Base-by-base conservation (phyloP, 2,113 vertebrate species). In the Marmota flaviventris region DNA sequence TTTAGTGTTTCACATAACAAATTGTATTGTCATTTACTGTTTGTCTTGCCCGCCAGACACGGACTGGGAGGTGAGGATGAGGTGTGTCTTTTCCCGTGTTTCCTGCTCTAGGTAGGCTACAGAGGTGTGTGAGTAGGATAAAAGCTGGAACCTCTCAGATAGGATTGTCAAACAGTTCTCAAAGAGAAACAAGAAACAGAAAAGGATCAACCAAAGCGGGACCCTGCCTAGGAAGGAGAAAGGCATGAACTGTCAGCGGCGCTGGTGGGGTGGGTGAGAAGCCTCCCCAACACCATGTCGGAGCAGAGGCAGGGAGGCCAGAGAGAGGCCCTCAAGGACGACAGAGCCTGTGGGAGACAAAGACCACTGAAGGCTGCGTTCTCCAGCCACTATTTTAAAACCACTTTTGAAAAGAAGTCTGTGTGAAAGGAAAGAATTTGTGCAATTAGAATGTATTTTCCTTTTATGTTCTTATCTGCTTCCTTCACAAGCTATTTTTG, bases 401-500 rank as follows among this genome's bases (percentile, higher is more conserved):
- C n/a, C 69, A 77, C 85, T 48, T 96, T 85, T 82, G 63, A 88
- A 77, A 90, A 72, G 73, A 94, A 70, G 17, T 37, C 76, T 69
- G 51, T 79, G 58, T 39, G 61, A 92, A 97, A 95, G n/a, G 77
- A 91, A 84, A 73, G 29, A 65, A 81, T 96, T 87, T 72, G 67
- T 72, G 51, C 90, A 45, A 84, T 95, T 89, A 91, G 82, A 91
- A 88, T 85, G 56, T 37, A 25, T 63, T 92, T 93, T 93, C 56
- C 83, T 79, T 96, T 92, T 93, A 78, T 89, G 65, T 58, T 94
- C 87, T 96, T 97, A 92, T 90, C 95, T 97, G 72, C 96, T 93
- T 95, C 86, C 53, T 61, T 87, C 86, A 86, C 56, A 63, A 85
- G 84, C 81, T 97, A 96, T 96, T 97, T 97, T 96, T 88, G 70